Evolutionary conservation across 2,888 invertebrate genomes (phyloP).

Genomic region (Orchesella flavescens): DNA sequence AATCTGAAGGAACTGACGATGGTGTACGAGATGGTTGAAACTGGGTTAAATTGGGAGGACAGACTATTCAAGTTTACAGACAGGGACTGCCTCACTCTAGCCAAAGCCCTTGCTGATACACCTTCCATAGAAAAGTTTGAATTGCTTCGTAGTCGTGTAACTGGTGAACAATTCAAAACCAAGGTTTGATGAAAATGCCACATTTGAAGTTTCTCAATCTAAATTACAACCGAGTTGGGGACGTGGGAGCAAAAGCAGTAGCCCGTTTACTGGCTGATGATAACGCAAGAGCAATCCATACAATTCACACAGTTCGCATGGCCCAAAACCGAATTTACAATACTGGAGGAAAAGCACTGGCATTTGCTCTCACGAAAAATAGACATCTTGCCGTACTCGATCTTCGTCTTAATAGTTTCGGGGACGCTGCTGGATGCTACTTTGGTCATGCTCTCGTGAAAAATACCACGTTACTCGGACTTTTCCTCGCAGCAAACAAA

Average conservation of each 20-base stretch:
- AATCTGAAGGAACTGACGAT: slow-evolving; percentile 68
- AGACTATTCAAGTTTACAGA: slow-evolving; percentile 69
- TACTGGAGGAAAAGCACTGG: slow-evolving; percentile 70
- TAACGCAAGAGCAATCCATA: slow-evolving; percentile 58
- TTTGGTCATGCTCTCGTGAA: slow-evolving; percentile 68
- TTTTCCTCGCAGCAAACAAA: slow-evolving; percentile 68
- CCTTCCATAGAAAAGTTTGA: slow-evolving; percentile 68
- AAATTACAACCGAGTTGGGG: slow-evolving; percentile 68
- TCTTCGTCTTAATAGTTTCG: slow-evolving; percentile 66
- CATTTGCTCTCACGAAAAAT: slow-evolving; percentile 66
- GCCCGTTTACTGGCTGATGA: slow-evolving; percentile 66
- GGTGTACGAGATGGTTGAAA: slow-evolving; percentile 68
- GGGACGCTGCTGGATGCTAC: slow-evolving; percentile 65
- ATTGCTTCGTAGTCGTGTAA: slow-evolving; percentile 67
- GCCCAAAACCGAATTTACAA: slow-evolving; percentile 68
- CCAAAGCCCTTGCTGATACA: slow-evolving; percentile 64
- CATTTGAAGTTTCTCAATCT: slow-evolving; percentile 69
- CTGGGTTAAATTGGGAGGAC: slow-evolving; percentile 69
- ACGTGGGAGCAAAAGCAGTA: slow-evolving; percentile 69
- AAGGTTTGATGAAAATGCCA: slow-evolving; percentile 69
- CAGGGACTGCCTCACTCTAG: slow-evolving; percentile 68
- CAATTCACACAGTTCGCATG: slow-evolving; percentile 67
- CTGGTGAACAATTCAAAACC: slow-evolving; percentile 68
- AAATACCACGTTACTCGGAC: slow-evolving; percentile 54
- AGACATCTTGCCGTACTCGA: slow-evolving; percentile 63